A percentile compares a stretch with the other conserved stretches of the same genome.
These are phyloP conservation scores for Camptogramma bilineatum DNA, from an alignment of 2,888 invertebrate species.

Conservation along the genomic window DNA sequence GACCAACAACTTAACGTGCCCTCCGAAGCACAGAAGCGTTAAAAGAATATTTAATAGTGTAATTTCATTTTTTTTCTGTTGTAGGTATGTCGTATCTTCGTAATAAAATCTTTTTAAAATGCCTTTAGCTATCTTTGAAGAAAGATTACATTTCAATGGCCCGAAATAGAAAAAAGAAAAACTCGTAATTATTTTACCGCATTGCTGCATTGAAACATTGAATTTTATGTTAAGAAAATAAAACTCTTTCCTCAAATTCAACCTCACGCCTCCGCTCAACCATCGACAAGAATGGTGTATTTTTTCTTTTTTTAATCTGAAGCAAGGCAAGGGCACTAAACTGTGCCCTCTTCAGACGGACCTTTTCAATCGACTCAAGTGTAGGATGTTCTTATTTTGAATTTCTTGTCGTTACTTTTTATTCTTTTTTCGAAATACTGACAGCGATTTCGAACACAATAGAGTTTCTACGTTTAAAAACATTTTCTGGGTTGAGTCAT, in stretches of 20 bases:
- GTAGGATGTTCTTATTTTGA: constrained; percentile 70
- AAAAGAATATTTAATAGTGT: too few species aligned
- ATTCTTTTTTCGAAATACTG: constrained; percentile 45
- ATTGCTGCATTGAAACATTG: neutral
- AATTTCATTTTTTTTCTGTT: too few species aligned
- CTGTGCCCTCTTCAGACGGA: constrained; percentile 54
- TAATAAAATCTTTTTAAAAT: too few species aligned
- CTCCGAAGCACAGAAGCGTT: too few species aligned
- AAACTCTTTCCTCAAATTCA: constrained; percentile 25
- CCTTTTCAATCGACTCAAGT: constrained; percentile 62
- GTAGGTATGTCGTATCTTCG: too few species aligned
- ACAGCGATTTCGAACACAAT: constrained; percentile 31
- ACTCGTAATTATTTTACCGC: neutral
- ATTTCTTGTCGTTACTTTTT: constrained; percentile 55
- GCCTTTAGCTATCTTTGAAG: neutral
- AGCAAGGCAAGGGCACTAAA: constrained; percentile 48
- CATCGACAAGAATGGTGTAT: constrained; percentile 34
- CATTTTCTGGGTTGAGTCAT: neutral
- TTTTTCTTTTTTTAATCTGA: constrained; percentile 41
- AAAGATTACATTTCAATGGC: neutral
- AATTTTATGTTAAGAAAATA: neutral
- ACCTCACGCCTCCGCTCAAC: constrained; percentile 35
- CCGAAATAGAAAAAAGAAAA: too few species aligned
- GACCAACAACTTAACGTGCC: too few species aligned
- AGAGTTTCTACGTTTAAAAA: constrained; percentile 9